A percentile compares a stretch with the other conserved stretches of the same genome.
These are phyloP conservation scores for Calliscelio sp. DNA, from an alignment of 2,888 invertebrate species.

Conservation along the genomic window DNA sequence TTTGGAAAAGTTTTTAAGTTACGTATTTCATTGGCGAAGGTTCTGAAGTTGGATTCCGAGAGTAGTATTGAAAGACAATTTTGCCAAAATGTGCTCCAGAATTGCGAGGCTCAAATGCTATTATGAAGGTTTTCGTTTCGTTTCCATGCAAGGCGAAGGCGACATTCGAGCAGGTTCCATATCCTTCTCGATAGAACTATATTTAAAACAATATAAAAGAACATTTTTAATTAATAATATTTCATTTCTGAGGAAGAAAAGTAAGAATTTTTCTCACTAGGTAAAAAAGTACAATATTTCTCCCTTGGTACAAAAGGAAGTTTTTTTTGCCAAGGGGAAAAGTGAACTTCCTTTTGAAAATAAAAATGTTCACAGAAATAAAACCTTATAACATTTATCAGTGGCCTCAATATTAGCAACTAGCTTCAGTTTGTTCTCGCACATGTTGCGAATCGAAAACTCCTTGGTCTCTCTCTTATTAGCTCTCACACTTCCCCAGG, in stretches of 20 bases:
- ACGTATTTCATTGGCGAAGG: slow-evolving; percentile 76
- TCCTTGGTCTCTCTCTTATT: slow-evolving; percentile 87
- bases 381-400: slow-evolving; percentile 83
- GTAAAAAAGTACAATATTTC: no score
- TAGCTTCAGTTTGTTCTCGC: slow-evolving; percentile 87
- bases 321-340: no score
- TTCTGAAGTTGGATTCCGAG: slow-evolving; percentile 74
- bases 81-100: slow-evolving; percentile 87
- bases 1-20: no score
- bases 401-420: slow-evolving; percentile 86
- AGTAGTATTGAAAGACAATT: slow-evolving; percentile 87
- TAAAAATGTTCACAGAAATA: neutral
- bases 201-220: no score
- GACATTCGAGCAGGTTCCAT: slow-evolving; percentile 79
- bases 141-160: slow-evolving; percentile 87
- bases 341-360: no score
- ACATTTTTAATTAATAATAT: no score
- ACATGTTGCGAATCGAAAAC: slow-evolving; percentile 88
- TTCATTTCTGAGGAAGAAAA: no score
- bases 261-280: no score
- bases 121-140: slow-evolving; percentile 87
- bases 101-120: slow-evolving; percentile 87
- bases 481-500: slow-evolving; percentile 88
- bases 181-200: slow-evolving; percentile 82
- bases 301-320: no score